Conservation (phyloP, 2,888 invertebrate species). For the Drosophila putrida region DNA sequence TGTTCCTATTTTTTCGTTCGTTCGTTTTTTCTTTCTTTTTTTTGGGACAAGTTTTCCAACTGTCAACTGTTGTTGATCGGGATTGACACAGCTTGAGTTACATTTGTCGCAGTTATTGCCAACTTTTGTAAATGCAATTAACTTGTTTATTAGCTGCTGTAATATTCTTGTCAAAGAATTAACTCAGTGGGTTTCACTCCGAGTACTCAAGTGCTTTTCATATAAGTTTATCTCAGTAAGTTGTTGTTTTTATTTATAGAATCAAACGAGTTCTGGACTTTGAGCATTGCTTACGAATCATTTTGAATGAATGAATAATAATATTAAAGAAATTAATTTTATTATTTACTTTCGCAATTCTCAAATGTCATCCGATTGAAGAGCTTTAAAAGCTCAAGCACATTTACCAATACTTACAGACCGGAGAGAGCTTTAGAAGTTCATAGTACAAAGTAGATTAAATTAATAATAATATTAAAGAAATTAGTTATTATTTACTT, state of each 20-base stretch:
- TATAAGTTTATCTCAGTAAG: neutral
- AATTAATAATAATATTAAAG: too few species aligned
- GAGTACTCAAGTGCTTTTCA: neutral
- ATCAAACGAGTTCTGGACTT: slow-evolving; percentile 1
- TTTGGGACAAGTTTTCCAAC: neutral
- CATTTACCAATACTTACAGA: neutral
- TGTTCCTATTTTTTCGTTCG: neutral
- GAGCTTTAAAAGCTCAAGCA: neutral
- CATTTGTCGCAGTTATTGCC: slow-evolving; percentile 1
- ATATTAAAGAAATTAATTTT: too few species aligned
- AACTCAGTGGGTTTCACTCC: neutral
- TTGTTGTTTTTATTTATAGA: neutral
- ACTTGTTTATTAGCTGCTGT: slow-evolving; percentile 14
- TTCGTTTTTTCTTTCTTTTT: slow-evolving; percentile 3
- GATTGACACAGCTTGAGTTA: slow-evolving; percentile 8
- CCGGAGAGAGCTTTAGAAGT: neutral
- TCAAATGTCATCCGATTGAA: too few species aligned
- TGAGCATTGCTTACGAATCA: neutral
- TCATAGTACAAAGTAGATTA: neutral
- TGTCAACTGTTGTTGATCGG: slow-evolving; percentile 7
- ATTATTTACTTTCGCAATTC: too few species aligned
- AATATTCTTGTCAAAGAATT: slow-evolving; percentile 15
- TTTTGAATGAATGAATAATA: neutral
- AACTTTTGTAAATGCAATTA: slow-evolving; percentile 15
- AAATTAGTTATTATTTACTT: too few species aligned